Percentiles rank a stretch among this genome's conserved stretches.
Conservation (phyloP, 2,888 invertebrate genomes). For the Cepaea hortensis region DNA sequence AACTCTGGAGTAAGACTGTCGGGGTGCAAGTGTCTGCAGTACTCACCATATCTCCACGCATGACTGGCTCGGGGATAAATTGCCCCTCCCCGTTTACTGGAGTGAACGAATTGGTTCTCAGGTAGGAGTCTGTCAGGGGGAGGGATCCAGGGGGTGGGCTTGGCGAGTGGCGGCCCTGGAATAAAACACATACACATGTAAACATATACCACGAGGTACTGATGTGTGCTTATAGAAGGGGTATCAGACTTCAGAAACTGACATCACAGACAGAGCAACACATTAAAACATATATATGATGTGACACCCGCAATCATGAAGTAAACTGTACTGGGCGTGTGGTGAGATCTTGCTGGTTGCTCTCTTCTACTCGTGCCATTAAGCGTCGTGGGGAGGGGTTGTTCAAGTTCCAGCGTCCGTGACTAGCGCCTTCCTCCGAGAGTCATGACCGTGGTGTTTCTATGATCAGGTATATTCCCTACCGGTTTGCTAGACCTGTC, state of each 20-base stretch:
- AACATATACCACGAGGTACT: background rate
- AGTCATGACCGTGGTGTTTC: no score
- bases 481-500: no score
- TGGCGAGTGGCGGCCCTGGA: conserved; percentile 59
- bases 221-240: background rate
- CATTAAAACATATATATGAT: background rate
- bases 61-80: conserved; percentile 57
- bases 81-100: conserved; percentile 55
- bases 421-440: no score
- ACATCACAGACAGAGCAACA: no score
- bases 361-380: no score
- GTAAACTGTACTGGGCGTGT: no score
- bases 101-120: conserved; percentile 50
- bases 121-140: conserved; percentile 60
- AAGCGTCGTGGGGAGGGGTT: no score
- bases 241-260: no score
- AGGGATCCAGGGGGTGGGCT: conserved; percentile 71
- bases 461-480: no score
- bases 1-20: background rate
- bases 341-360: no score
- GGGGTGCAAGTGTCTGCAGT: background rate
- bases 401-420: no score
- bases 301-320: background rate
- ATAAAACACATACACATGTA: background rate
- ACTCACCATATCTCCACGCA: conserved; percentile 46